These are phyloP conservation scores for Bombus confusus DNA, from an alignment of 1,140 invertebrate genomes.

Conservation along the genomic window DNA sequence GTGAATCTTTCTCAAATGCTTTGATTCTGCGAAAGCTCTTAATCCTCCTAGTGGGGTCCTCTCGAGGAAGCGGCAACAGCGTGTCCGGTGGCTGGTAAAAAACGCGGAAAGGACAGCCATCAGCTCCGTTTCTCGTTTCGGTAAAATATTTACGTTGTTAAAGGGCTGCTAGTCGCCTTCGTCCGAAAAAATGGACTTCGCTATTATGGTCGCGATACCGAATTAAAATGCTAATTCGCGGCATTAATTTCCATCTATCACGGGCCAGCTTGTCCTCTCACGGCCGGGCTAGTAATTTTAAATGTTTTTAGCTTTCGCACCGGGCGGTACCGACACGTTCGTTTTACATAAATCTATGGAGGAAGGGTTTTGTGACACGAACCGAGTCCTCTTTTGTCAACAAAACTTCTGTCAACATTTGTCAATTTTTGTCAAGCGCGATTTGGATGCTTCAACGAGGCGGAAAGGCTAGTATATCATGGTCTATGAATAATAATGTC, in stretches of 20 bases:
- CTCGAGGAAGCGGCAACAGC: conserved; percentile 23
- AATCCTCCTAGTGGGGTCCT: conserved; percentile 31
- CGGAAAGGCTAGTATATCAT: no score
- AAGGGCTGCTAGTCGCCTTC: conserved; percentile 25
- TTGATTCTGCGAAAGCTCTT: conserved; percentile 17
- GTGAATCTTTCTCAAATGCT: not conserved
- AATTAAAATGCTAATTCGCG: conserved; percentile 75
- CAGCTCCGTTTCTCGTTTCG: conserved; percentile 37
- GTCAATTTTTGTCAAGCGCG: no score
- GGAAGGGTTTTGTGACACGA: not conserved
- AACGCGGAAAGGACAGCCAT: conserved; percentile 40
- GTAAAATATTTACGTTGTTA: conserved; percentile 63
- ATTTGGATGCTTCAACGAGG: no score
- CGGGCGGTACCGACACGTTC: not conserved
- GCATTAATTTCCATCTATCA: conserved; percentile 74
- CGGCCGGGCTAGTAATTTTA: conserved; percentile 44
- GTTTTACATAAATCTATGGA: conserved; percentile 13
- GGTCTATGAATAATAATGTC: no score
- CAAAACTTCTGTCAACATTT: not conserved
- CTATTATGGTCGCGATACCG: conserved; percentile 65
- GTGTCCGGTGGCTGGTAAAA: conserved; percentile 24
- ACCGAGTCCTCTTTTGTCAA: not conserved
- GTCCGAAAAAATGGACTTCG: conserved; percentile 35
- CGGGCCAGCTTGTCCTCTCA: conserved; percentile 31
- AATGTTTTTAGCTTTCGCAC: conserved; percentile 48